Conservation (phyloP, 2,113 vertebrate species). For the Paradisaea rubra region DNA sequence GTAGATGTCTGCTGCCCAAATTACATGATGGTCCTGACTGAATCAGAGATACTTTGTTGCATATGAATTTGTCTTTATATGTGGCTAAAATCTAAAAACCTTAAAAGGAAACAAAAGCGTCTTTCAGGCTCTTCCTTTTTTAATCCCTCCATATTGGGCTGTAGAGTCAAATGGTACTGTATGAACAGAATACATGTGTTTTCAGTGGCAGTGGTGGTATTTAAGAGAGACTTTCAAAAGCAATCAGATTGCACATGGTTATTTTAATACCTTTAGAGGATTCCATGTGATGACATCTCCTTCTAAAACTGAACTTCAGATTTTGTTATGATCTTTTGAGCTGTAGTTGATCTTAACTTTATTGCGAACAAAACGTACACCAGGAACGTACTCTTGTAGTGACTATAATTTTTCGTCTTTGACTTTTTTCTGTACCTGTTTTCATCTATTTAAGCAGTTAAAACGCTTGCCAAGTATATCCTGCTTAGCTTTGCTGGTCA, state of each 20-base stretch:
- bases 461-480: not conserved
- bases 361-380: not conserved
- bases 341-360: not conserved
- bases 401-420: not conserved
- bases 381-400: not conserved
- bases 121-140: not conserved
- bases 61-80: not conserved
- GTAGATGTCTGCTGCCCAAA: not conserved
- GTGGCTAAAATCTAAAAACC: not conserved
- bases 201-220: not conserved
- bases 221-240: not conserved
- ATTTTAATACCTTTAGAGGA: not conserved
- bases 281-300: not conserved
- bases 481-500: not conserved
- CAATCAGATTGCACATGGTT: not conserved
- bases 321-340: not conserved
- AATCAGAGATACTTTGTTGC: not conserved
- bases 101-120: not conserved
- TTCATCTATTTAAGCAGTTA: not conserved
- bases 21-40: not conserved
- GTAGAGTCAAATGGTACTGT: not conserved
- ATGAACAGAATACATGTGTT: not conserved
- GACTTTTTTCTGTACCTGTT: not conserved
- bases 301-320: not conserved
- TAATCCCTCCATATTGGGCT: not conserved